A percentile compares a stretch with the other conserved stretches of the same genome.
Conservation (phyloP, 2,113 vertebrate species). For the Gymnarchus niloticus region DNA sequence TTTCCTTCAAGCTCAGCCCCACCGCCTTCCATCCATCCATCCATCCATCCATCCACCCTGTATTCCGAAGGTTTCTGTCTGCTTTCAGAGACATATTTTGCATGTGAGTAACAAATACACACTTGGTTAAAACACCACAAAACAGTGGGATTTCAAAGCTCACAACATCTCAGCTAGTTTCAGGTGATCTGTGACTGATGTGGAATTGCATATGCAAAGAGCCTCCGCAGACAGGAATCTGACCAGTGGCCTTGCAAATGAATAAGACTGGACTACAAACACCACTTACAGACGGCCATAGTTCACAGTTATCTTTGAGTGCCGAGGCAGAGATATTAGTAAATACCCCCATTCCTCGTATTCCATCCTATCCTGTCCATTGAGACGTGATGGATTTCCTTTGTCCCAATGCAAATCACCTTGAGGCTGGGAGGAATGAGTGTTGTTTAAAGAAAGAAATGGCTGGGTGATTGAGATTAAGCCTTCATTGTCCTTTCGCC, state of each 20-base stretch:
- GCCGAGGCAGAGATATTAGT: constrained; percentile 6
- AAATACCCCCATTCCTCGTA: not conserved
- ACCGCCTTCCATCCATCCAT: no score
- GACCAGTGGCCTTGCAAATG: not conserved
- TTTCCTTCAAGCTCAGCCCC: not conserved
- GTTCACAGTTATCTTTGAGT: not conserved
- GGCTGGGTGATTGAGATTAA: not conserved
- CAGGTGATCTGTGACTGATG: not conserved
- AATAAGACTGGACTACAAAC: not conserved
- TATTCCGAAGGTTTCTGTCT: no score
- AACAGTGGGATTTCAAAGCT: not conserved
- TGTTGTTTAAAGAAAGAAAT: not conserved
- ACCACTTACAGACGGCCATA: not conserved
- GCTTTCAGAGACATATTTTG: no score
- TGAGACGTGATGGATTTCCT: not conserved
- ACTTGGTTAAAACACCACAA: not conserved
- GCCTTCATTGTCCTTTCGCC: not conserved
- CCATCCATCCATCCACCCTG: no score
- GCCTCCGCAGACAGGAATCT: not conserved
- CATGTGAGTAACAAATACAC: not conserved
- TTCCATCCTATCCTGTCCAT: not conserved
- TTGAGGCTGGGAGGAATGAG: constrained; percentile 4
- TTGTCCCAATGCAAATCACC: constrained; percentile 24
- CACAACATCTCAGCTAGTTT: not conserved
- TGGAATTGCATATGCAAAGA: not conserved